Evolutionary conservation across 2,888 invertebrate species (phyloP).

Genomic region (Trypoxylon attenuatum): DNA sequence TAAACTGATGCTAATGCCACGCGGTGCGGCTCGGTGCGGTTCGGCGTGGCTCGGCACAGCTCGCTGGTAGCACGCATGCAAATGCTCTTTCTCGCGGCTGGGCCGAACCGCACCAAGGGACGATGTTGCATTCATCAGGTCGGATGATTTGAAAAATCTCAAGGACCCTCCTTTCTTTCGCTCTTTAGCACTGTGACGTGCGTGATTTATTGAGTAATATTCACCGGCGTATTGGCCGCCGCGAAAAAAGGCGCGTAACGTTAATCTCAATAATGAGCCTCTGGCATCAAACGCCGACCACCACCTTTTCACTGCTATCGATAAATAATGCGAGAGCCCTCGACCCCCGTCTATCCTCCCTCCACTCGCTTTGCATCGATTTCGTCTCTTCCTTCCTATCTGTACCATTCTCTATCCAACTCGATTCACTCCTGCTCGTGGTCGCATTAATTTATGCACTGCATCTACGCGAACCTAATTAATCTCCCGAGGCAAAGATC

Average conservation of each 20-base stretch:
- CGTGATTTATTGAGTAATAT: constrained; percentile 59
- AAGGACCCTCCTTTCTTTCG: constrained; percentile 59
- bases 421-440: too few relatives aligned
- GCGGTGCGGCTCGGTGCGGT: background rate
- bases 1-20: constrained; percentile 51
- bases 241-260: constrained; percentile 58
- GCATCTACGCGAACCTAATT: too few relatives aligned
- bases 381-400: background rate
- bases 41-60: background rate
- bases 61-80: constrained; percentile 54
- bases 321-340: constrained; percentile 51
- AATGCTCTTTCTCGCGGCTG: constrained; percentile 36
- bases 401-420: background rate
- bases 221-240: constrained; percentile 57
- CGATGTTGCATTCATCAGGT: constrained; percentile 59
- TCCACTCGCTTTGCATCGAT: background rate
- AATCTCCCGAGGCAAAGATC: too few relatives aligned
- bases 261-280: constrained; percentile 60
- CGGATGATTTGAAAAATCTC: constrained; percentile 59
- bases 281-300: constrained; percentile 56
- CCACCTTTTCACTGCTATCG: constrained; percentile 60
- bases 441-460: too few relatives aligned
- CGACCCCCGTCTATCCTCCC: background rate
- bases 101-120: constrained; percentile 36
- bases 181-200: constrained; percentile 59